Base-by-base conservation (phyloP, 2,888 invertebrate genomes). In the Ryuthela nishihirai region DNA sequence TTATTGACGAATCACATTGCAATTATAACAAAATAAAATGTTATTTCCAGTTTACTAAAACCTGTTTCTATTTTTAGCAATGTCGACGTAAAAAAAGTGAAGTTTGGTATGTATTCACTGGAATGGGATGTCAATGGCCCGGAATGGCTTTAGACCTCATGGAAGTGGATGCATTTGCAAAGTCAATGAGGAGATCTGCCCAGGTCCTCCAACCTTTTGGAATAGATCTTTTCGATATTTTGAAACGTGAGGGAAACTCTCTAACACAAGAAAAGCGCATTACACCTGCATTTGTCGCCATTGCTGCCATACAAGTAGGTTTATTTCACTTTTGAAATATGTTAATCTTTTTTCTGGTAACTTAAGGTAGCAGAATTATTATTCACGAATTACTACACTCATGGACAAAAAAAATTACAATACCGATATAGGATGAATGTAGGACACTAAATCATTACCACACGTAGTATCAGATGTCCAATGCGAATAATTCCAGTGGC, bases 41-140 rank as follows among this genome's bases (percentile, higher is more conserved):
- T n/a, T n/a, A n/a, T n/a, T n/a, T n/a, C n/a, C n/a, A n/a, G n/a
- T n/a, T n/a, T n/a, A n/a, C n/a, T n/a, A n/a, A n/a, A 10, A 35
- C n/a, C 35, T 18, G 5, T 17, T 35, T 35, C 35, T 17, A 7
- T 17, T 40, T 4, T 6, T 21, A 40, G 40, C n/a, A 7, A 17
- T 6, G 7, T 7, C 20, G 6, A n/a, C 20, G 25, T 29, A 66
- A n/a, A 42, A 79, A 12, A 80, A 81, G 64, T 81, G 88, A 12
- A 0, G 77, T 97, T 52, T 98, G 95, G 91, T 97, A 83, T 75
- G 82, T 98, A 62, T 97, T 93, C 77, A 87, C 93, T 38, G 98
- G 98, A 58, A 97, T 98, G 97, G 60, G 60, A 5, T 54, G 54
- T 23, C 60, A 60, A 17, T 60, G 60, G 60, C 35, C 48, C 4